Conservation (phyloP, 2,113 vertebrate genomes). For the Capra hircus region DNA sequence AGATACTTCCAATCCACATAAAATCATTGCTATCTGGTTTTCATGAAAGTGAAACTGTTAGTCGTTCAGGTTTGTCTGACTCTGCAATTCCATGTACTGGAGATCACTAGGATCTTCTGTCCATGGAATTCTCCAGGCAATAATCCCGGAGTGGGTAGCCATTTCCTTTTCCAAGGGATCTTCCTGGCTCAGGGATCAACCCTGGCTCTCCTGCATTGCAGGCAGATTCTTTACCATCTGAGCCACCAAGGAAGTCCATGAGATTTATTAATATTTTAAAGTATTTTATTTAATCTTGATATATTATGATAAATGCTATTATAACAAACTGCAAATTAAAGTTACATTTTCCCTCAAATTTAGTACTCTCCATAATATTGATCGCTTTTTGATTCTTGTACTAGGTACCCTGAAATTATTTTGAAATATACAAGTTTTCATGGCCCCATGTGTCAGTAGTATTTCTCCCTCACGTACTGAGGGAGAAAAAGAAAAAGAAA, state of each 20-base stretch:
- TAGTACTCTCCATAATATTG: background rate
- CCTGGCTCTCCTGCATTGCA: background rate
- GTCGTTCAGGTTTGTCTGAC: background rate
- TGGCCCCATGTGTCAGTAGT: background rate
- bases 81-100: background rate
- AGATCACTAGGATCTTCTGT: background rate
- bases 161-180: background rate
- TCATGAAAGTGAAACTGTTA: background rate
- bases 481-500: background rate
- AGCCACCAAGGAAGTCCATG: background rate
- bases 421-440: background rate
- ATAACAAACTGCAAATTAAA: background rate
- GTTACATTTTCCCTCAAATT: background rate
- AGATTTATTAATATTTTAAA: background rate
- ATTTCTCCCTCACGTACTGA: background rate
- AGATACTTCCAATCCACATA: background rate
- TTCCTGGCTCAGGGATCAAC: background rate
- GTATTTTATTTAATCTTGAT: background rate
- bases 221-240: background rate
- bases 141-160: background rate
- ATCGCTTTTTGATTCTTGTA: background rate
- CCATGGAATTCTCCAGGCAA: background rate
- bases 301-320: background rate
- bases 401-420: background rate
- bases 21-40: background rate